phyloP scores from a whole-genome alignment of 2,797 vertebrate genomes.

The Sebastes kiyomatsui region DNA sequence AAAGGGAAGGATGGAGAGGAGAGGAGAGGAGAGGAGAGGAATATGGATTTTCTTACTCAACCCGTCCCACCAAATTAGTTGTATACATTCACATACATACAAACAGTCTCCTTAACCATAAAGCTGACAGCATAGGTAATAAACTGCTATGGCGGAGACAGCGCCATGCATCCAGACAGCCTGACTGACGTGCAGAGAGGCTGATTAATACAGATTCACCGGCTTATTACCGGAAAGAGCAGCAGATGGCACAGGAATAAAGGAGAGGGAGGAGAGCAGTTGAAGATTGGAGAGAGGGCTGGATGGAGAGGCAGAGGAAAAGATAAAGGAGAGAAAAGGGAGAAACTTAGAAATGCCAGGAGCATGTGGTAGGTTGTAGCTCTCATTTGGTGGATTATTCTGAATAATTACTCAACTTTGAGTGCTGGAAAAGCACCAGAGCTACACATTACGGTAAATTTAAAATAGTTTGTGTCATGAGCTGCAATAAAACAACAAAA shows the following conservation, averaged over 20 bases:
- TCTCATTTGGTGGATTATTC: neutral
- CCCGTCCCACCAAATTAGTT: conserved; percentile 39
- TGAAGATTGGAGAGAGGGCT: neutral
- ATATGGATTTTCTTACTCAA: conserved; percentile 20
- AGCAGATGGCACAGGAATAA: conserved; percentile 54
- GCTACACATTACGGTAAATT: neutral
- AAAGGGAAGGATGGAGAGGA: neutral
- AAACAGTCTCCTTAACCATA: conserved; percentile 30
- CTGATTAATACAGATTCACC: conserved; percentile 50
- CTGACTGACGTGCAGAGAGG: conserved; percentile 50
- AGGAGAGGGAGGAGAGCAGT: conserved; percentile 28
- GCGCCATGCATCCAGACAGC: conserved; percentile 48
- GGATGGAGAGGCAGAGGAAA: neutral
- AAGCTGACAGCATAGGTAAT: conserved; percentile 56
- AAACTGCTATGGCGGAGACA: conserved; percentile 40
- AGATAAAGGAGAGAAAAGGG: neutral
- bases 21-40: neutral
- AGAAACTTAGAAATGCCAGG: neutral
- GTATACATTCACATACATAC: conserved; percentile 25
- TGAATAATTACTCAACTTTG: neutral
- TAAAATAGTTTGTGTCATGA: neutral
- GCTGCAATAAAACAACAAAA: neutral
- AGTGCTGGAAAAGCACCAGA: neutral
- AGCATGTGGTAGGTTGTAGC: neutral
- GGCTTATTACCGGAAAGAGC: conserved; percentile 43